Conservation (phyloP, 1,140 invertebrate genomes). For the Heliconius himera region DNA sequence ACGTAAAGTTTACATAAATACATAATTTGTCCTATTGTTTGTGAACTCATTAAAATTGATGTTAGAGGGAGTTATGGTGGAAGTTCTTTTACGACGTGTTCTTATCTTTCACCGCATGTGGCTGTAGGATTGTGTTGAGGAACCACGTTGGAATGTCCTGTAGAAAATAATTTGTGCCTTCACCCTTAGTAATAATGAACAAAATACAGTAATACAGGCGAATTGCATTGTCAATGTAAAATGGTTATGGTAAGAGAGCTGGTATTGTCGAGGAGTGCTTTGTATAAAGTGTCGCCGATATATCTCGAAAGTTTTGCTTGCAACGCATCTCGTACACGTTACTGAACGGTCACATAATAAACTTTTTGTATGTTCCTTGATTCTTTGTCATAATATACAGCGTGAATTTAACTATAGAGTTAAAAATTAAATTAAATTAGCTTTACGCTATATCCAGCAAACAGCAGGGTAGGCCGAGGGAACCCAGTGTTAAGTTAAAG, state of each 20-base stretch:
- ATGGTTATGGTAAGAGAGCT: slow-evolving; percentile 47
- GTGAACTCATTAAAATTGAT: background rate
- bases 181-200: slow-evolving; percentile 33
- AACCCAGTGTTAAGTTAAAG: no score
- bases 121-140: slow-evolving; percentile 37
- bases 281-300: slow-evolving; percentile 71
- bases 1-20: background rate
- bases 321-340: slow-evolving; percentile 34
- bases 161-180: background rate
- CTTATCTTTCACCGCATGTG: slow-evolving; percentile 66
- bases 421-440: no score
- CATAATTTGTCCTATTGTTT: background rate
- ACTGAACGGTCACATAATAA: slow-evolving; percentile 6
- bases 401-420: background rate
- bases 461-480: no score
- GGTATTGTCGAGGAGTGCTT: slow-evolving; percentile 66
- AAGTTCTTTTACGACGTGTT: slow-evolving; percentile 68
- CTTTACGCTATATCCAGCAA: no score
- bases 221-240: slow-evolving; percentile 17
- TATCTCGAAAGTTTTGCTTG: slow-evolving; percentile 69
- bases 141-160: background rate
- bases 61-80: background rate
- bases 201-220: slow-evolving; percentile 1
- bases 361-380: background rate
- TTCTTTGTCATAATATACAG: background rate